A percentile compares a stretch with the other conserved stretches of the same genome.
phyloP scores from a whole-genome alignment of 1,140 invertebrate species.

The Drosophila guanche region DNA sequence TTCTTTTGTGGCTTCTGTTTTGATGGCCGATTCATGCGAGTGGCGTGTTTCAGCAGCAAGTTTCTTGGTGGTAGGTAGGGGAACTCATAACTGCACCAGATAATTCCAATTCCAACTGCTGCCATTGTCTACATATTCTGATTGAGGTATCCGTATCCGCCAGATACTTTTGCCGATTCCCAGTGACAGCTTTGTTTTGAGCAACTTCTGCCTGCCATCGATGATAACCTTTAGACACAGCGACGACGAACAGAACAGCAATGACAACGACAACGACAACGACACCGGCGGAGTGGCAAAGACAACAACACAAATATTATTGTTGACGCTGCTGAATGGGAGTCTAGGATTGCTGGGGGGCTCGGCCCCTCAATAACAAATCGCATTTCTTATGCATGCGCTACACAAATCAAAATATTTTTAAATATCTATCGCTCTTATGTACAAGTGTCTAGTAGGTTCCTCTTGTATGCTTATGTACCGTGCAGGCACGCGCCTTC shows the following conservation, averaged over 20 bases:
- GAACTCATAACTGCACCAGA: slow-evolving; percentile 7
- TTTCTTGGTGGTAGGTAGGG: neutral
- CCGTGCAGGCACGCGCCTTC: slow-evolving; percentile 33
- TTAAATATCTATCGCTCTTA: slow-evolving; percentile 17
- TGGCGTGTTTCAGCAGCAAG: slow-evolving; percentile 57
- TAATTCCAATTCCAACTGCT: neutral
- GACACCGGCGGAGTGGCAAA: neutral
- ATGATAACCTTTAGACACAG: slow-evolving; percentile 60
- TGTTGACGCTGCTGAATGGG: slow-evolving; percentile 53
- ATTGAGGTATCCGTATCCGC: slow-evolving; percentile 27
- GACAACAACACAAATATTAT: slow-evolving; percentile 54
- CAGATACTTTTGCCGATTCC: slow-evolving; percentile 19
- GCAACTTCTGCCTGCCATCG: slow-evolving; percentile 27
- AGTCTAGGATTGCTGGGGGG: too few species aligned
- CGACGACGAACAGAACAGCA: slow-evolving; percentile 22
- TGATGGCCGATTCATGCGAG: slow-evolving; percentile 47
- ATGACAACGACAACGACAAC: slow-evolving; percentile 13
- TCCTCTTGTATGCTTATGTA: slow-evolving; percentile 2
- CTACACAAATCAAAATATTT: slow-evolving; percentile 43
- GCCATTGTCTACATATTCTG: neutral
- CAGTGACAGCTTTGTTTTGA: slow-evolving; percentile 8
- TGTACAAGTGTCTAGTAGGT: neutral
- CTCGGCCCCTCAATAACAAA: too few species aligned
- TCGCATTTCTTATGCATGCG: slow-evolving; percentile 50
- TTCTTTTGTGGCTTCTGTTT: slow-evolving; percentile 73